Conservation (phyloP, 1,140 invertebrate species). For the Scaptodrosophila lebanonensis region DNA sequence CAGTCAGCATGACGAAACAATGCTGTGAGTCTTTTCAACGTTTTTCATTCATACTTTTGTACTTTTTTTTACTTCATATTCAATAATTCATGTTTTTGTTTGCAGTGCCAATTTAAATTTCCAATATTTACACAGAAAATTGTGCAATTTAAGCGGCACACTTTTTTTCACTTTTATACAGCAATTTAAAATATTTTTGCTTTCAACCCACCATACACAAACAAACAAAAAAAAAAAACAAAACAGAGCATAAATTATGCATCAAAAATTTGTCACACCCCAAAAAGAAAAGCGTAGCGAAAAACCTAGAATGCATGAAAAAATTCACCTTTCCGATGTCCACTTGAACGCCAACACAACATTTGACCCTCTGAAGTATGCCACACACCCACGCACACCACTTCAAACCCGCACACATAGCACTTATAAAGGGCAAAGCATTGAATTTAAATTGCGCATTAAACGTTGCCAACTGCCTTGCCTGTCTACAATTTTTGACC, state of each 20-base stretch:
- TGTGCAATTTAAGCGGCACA: conserved; percentile 44
- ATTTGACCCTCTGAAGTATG: conserved; percentile 46
- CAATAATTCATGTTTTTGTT: conserved; percentile 17
- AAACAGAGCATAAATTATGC: conserved; percentile 59
- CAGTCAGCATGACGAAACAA: too few species aligned
- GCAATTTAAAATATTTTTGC: too few species aligned
- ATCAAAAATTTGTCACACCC: conserved; percentile 70
- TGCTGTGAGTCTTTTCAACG: too few species aligned
- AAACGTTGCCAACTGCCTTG: conserved; percentile 44
- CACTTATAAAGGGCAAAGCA: conserved; percentile 26
- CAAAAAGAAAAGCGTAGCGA: too few species aligned
- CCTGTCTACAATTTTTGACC: conserved; percentile 20
- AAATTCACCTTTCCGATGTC: conserved; percentile 65
- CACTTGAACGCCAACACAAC: conserved; percentile 31
- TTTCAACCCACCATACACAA: neutral
- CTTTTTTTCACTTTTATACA: conserved; percentile 18
- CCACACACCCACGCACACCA: neutral
- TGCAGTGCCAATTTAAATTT: conserved; percentile 53
- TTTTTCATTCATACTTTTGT: conserved; percentile 12
- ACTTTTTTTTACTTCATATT: too few species aligned
- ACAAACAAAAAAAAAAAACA: conserved; percentile 13
- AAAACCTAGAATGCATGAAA: conserved; percentile 50
- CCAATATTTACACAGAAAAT: conserved; percentile 61
- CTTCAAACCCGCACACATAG: conserved; percentile 7
- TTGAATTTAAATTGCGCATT: conserved; percentile 73